These are phyloP conservation scores for Cerastis leucographa DNA, from an alignment of 2,888 invertebrate genomes.

Conservation along the genomic window DNA sequence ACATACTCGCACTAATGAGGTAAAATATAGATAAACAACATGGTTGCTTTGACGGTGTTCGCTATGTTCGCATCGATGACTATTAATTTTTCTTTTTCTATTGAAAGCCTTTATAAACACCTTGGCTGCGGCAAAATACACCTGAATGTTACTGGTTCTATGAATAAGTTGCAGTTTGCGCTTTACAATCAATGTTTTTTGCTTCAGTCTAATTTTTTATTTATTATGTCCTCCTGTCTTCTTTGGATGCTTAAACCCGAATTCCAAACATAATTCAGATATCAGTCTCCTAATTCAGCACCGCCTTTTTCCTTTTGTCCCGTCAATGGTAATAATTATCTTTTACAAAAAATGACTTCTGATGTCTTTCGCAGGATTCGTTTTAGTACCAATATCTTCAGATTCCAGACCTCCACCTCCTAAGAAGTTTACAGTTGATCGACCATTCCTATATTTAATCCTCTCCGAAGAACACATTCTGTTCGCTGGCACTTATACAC, in stretches of 20 bases:
- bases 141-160: slow-evolving; percentile 14
- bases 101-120: neutral
- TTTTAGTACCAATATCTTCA: slow-evolving; percentile 36
- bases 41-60: slow-evolving; percentile 14
- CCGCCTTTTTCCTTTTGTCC: neutral
- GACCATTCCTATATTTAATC: slow-evolving; percentile 70
- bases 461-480: slow-evolving; percentile 70
- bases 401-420: slow-evolving; percentile 31
- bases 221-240: neutral
- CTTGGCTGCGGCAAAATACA: neutral
- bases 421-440: slow-evolving; percentile 54
- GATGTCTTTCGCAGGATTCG: slow-evolving; percentile 43
- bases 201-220: neutral
- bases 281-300: neutral
- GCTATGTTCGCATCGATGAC: neutral
- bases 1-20: slow-evolving; percentile 68
- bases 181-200: neutral
- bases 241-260: neutral
- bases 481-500: slow-evolving; percentile 71
- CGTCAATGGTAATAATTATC: neutral
- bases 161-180: neutral
- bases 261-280: neutral
- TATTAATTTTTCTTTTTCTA: slow-evolving; percentile 2
- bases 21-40: slow-evolving; percentile 30
- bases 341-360: neutral